A percentile compares a stretch with the other conserved stretches of the same genome.
Conservation (phyloP, 2,113 vertebrate species). For the Spheniscus mendiculus region DNA sequence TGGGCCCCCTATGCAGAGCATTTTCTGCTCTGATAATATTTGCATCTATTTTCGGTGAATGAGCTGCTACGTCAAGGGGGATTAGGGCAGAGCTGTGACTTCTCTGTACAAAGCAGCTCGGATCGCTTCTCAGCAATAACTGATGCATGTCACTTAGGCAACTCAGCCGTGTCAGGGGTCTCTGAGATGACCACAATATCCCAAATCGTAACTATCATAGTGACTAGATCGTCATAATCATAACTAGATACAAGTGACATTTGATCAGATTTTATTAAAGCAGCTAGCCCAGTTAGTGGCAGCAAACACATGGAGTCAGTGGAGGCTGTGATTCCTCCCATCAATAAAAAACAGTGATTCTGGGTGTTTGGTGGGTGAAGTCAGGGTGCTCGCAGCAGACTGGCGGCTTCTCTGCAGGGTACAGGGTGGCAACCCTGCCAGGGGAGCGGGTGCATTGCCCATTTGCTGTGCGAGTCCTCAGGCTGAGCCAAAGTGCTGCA, state of each 20-base stretch:
- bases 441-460: accelerated
- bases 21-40: background rate
- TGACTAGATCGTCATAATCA: accelerated
- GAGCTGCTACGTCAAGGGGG: background rate
- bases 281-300: background rate
- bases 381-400: background rate
- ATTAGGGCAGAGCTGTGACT: constrained; percentile 28
- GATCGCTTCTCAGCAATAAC: background rate
- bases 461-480: background rate
- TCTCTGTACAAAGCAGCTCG: background rate
- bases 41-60: background rate
- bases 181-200: background rate
- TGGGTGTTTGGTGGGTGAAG: background rate
- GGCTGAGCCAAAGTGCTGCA: background rate
- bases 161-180: background rate
- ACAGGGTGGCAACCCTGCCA: accelerated
- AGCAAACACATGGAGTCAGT: accelerated
- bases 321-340: background rate
- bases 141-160: background rate
- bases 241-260: background rate
- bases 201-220: background rate
- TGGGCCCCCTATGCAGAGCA: background rate
- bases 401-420: background rate
- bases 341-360: accelerated
- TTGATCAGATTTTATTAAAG: background rate